Percentiles rank a stretch among this genome's conserved stretches.
Evolutionary conservation across 2,113 vertebrate species (phyloP).

Genomic region (Ameiurus melas): DNA sequence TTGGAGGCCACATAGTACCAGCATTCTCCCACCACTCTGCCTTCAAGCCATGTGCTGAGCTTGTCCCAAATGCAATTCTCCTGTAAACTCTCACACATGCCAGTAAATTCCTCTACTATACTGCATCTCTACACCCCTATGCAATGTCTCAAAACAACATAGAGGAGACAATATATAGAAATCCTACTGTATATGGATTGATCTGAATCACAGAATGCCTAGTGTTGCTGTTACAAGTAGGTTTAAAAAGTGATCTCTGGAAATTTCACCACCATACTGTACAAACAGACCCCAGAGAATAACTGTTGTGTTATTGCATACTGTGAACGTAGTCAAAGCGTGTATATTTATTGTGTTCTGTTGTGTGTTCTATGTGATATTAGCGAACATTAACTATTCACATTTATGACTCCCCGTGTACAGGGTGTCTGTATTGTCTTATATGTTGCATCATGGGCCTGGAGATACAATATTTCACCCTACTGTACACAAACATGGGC

Average conservation of each 20-base stretch:
- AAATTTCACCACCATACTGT: not conserved
- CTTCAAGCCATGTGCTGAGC: not conserved
- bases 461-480: not conserved
- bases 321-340: not conserved
- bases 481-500: not conserved
- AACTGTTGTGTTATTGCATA: not conserved
- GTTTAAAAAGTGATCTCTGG: not conserved
- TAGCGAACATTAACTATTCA: not conserved
- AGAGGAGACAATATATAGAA: not conserved
- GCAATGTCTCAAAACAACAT: not conserved
- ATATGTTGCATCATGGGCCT: conserved; percentile 1
- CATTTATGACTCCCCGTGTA: not conserved
- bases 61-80: not conserved
- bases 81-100: not conserved
- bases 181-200: not conserved
- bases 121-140: not conserved
- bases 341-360: not conserved
- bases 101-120: not conserved
- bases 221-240: not conserved
- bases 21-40: not conserved
- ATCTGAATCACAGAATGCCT: not conserved
- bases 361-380: not conserved
- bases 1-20: conserved; percentile 3
- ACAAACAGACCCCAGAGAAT: not conserved
- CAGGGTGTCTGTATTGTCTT: not conserved